phyloP scores from a whole-genome alignment of 2,888 invertebrate species.

The Agrochola circellaris region DNA sequence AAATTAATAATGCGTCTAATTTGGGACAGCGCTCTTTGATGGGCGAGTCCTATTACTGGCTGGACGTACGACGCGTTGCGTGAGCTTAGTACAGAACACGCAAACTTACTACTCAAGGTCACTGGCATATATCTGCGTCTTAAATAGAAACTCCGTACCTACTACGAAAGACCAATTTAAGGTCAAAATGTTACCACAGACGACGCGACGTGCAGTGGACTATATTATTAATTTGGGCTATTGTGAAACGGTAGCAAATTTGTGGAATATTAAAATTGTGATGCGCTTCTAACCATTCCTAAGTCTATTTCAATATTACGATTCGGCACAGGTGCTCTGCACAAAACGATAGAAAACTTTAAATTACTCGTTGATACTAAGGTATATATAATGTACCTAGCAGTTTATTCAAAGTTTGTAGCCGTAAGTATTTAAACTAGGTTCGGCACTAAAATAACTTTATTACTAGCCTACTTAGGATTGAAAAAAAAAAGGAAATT shows the following conservation, averaged over 20 bases:
- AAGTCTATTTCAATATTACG: constrained; percentile 3
- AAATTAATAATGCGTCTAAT: too few species aligned
- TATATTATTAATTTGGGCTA: neutral
- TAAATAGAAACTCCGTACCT: too few species aligned
- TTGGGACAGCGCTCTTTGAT: too few species aligned
- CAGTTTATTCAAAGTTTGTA: neutral
- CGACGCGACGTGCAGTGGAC: neutral
- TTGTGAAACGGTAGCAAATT: too few species aligned
- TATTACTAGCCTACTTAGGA: too few species aligned
- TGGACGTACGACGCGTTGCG: too few species aligned
- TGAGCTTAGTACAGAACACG: too few species aligned
- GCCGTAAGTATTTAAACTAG: constrained; percentile 1
- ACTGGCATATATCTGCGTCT: too few species aligned
- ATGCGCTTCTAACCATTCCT: neutral
- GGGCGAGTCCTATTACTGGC: too few species aligned
- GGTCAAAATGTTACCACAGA: neutral
- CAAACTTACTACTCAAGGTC: too few species aligned
- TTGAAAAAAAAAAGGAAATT: neutral
- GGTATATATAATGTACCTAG: constrained; percentile 18
- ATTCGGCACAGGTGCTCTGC: constrained; percentile 31
- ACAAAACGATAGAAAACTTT: neutral
- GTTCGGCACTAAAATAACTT: constrained; percentile 15
- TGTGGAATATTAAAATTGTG: too few species aligned
- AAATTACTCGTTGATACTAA: neutral
- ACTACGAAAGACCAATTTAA: too few species aligned